Evolutionary conservation across 2,113 vertebrate species (phyloP).

Genomic region (Strix uralensis): DNA sequence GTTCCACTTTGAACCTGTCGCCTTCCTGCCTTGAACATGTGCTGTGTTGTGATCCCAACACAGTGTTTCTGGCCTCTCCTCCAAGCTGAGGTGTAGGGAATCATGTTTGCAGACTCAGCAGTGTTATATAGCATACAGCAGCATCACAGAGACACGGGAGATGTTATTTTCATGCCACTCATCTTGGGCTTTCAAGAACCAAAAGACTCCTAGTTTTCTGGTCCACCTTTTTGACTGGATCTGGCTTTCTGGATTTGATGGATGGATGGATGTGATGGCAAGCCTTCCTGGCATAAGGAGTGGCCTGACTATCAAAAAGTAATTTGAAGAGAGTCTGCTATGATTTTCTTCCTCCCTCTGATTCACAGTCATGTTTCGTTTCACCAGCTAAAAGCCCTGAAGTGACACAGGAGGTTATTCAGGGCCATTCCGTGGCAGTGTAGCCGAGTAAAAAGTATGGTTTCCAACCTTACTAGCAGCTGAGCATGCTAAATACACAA

Average conservation of each 20-base stretch:
- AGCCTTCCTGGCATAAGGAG: not conserved
- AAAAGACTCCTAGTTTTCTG: not conserved
- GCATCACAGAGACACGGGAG: not conserved
- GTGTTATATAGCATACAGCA: not conserved
- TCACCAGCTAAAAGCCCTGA: slow-evolving; percentile 37
- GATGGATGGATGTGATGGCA: not conserved
- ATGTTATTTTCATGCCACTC: not conserved
- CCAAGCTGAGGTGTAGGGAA: not conserved
- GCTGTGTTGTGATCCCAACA: not conserved
- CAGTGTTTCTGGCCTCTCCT: not conserved
- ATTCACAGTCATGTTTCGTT: slow-evolving; percentile 11
- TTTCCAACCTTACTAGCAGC: slow-evolving; percentile 24
- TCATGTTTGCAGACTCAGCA: not conserved
- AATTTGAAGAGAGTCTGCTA: not conserved
- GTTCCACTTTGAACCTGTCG: not conserved
- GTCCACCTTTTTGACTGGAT: not conserved
- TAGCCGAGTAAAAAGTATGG: slow-evolving; percentile 7
- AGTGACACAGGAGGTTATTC: slow-evolving; percentile 49
- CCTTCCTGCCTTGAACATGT: not conserved
- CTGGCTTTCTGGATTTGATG: not conserved
- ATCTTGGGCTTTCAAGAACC: not conserved
- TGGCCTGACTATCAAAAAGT: not conserved
- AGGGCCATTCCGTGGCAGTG: not conserved
- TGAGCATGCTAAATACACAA: slow-evolving; percentile 40
- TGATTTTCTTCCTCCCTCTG: not conserved